Evolutionary conservation across 2,113 vertebrate species (phyloP).

Genomic region (Pavo muticus): DNA sequence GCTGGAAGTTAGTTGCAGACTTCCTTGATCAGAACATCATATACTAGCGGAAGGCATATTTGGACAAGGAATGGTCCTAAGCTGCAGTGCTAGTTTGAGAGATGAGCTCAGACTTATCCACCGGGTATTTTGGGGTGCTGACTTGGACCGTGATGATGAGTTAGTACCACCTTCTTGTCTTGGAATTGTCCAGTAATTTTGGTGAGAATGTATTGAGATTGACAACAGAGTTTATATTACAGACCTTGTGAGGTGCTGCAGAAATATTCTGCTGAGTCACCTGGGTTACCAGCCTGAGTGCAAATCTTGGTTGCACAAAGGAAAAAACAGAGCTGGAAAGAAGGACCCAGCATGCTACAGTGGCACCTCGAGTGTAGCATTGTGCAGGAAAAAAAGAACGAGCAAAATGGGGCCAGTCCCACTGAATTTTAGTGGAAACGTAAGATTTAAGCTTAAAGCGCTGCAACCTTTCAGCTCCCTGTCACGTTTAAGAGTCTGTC

Average conservation of each 20-base stretch:
- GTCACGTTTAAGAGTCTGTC: not conserved
- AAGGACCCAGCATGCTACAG: not conserved
- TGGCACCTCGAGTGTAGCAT: not conserved
- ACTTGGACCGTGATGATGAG: accelerated
- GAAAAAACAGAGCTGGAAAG: not conserved
- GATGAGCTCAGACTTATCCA: not conserved
- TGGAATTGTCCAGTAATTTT: not conserved
- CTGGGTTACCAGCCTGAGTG: not conserved
- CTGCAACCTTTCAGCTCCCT: not conserved
- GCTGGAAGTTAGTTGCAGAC: not conserved
- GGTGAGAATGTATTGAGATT: not conserved
- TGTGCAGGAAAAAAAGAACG: not conserved
- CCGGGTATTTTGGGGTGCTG: not conserved
- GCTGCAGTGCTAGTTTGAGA: not conserved
- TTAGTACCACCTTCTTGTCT: not conserved
- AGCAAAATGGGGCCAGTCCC: not conserved
- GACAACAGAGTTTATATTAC: not conserved
- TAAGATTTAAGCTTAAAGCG: not conserved
- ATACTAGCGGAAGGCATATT: not conserved
- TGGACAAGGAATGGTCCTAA: not conserved
- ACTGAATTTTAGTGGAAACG: not conserved
- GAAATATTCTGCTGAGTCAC: slow-evolving; percentile 30
- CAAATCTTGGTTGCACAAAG: not conserved
- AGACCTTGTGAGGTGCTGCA: not conserved
- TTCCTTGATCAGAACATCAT: not conserved